A percentile compares a stretch with the other conserved stretches of the same genome.
Conservation (phyloP, 2,797 vertebrate species). For the Protosalanx chinensis region DNA sequence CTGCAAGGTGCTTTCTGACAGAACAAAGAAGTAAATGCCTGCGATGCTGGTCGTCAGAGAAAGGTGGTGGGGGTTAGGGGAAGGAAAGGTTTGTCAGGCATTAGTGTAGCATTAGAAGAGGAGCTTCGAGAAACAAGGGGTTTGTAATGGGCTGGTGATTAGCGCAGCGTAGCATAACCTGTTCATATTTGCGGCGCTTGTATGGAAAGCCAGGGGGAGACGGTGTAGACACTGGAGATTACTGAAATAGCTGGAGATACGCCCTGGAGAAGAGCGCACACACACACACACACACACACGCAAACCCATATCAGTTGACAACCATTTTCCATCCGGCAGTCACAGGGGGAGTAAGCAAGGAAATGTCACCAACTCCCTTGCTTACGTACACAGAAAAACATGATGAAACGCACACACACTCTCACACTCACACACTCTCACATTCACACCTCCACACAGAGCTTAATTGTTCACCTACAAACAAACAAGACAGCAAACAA, state of each 20-base stretch:
- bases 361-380: not conserved
- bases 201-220: too few species aligned
- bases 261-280: not conserved
- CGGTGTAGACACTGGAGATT: not conserved
- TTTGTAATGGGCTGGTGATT: conserved; percentile 35
- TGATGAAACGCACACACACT: not conserved
- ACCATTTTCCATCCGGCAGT: not conserved
- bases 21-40: not conserved
- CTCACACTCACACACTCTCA: conserved; percentile 7
- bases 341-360: not conserved
- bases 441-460: conserved; percentile 7
- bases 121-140: conserved; percentile 2
- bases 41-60: not conserved
- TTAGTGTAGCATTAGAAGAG: not conserved
- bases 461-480: conserved; percentile 4
- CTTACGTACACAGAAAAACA: conserved; percentile 7
- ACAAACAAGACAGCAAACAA: not conserved
- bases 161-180: conserved; percentile 27
- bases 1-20: not conserved
- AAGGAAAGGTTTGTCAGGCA: not conserved
- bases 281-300: conserved; percentile 9
- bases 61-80: not conserved
- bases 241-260: not conserved
- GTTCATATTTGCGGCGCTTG: conserved; percentile 33
- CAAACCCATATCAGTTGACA: conserved; percentile 7